Base-by-base conservation (phyloP, 2,797 vertebrate genomes). In the Chaenodraco wilsoni region DNA sequence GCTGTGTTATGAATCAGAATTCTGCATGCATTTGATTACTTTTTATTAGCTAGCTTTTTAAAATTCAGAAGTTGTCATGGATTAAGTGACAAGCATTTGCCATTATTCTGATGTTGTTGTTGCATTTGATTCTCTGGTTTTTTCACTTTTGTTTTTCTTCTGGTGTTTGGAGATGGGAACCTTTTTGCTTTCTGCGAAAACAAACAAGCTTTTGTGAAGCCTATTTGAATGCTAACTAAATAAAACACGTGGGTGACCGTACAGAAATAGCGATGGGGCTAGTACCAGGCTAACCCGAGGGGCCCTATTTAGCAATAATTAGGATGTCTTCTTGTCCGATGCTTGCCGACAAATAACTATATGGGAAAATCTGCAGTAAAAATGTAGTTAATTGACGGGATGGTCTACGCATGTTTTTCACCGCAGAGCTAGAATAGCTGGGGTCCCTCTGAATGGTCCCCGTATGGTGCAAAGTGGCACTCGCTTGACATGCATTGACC, bases 191-290 rank as follows among this genome's bases (percentile, higher is more conserved):
- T 74, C 15, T 51, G 10, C 67, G 67, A 74, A 83, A 79, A 86
- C 84, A 27, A 87, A 84, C 56, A 65, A 44, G 48, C 45, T 76
- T 60, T 79, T 84, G 72, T 85, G 56, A 45, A 43, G 60, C 68
- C 62, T 78, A 44, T 84, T 65, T 27, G 60, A 65, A 49, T 60
- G 54, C 11, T 33, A 6, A 45, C 16, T 10, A 40, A 69, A 67
- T 40, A 41, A 54, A 69, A 21, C 72, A 48, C 58, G 58, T 19
- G 50, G 31, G 43, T 46, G 45, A 46, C 43, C 8, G 4, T 63
- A 69, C 55, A 82, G 71, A 76, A 84, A 63, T 65, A 64, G 70
- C 8, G 16, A 12, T 31, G 49, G 37, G 45, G 64, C 5, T 1
- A 60, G 50, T 10, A 60, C 23, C 11, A 12, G 40, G 62, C 57